These are phyloP conservation scores for Rhynchonycteris naso DNA, from an alignment of 2,797 vertebrate species.

Conservation along the genomic window DNA sequence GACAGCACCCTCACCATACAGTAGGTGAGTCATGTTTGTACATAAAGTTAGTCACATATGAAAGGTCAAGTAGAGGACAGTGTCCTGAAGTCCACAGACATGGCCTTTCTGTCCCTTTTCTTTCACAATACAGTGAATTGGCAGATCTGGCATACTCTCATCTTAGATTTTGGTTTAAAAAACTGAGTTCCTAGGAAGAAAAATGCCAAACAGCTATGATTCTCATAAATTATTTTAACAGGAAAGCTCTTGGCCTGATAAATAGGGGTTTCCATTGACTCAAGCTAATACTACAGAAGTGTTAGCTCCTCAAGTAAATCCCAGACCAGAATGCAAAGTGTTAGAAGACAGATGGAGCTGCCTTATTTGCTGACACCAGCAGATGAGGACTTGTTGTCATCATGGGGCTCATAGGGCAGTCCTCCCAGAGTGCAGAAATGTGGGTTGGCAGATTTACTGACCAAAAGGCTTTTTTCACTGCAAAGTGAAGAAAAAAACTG, in stretches of 20 bases:
- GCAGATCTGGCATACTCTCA: neutral
- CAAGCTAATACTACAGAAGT: neutral
- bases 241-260: neutral
- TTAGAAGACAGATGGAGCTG: neutral
- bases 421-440: neutral
- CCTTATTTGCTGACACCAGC: neutral
- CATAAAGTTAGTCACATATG: neutral
- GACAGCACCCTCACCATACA: neutral
- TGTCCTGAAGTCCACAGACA: neutral
- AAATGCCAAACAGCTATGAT: neutral
- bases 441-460: neutral
- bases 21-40: neutral
- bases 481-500: neutral
- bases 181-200: neutral
- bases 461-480: neutral
- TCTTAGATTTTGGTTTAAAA: neutral
- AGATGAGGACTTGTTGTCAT: neutral
- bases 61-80: neutral
- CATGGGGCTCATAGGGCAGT: neutral
- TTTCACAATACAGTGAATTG: neutral
- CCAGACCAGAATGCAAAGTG: neutral
- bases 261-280: neutral
- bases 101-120: neutral
- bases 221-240: neutral
- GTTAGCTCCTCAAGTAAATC: neutral